Percentiles rank a stretch among this genome's conserved stretches.
Conservation (phyloP, 2,797 vertebrate species). For the Periophthalmus magnuspinnatus region DNA sequence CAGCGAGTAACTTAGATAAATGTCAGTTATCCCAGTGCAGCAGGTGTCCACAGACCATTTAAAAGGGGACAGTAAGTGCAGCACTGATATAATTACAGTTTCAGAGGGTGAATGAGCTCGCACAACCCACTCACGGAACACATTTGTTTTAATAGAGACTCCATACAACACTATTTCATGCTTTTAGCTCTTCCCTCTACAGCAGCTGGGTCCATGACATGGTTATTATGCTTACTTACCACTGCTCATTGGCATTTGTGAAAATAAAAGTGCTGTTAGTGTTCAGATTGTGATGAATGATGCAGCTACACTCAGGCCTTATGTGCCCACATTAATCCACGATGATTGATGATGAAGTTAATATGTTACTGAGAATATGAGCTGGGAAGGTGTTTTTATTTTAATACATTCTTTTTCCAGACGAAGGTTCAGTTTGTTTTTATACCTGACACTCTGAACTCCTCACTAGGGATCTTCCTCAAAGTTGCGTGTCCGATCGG, state of each 20-base stretch:
- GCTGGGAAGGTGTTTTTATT: too few relatives aligned
- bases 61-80: constrained; percentile 40
- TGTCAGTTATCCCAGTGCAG: constrained; percentile 1
- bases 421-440: too few relatives aligned
- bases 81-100: constrained; percentile 48
- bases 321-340: background rate
- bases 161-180: constrained; percentile 35
- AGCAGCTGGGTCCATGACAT: constrained; percentile 49
- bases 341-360: background rate
- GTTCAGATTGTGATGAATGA: constrained; percentile 23
- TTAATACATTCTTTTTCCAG: too few relatives aligned
- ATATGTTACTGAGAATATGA: background rate
- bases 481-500: too few relatives aligned
- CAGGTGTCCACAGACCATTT: constrained; percentile 42
- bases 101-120: constrained; percentile 40
- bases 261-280: constrained; percentile 25
- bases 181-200: constrained; percentile 35
- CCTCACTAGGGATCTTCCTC: too few relatives aligned
- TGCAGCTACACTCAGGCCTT: background rate
- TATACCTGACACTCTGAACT: too few relatives aligned
- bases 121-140: constrained; percentile 32
- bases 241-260: constrained; percentile 22
- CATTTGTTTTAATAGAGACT: constrained; percentile 58
- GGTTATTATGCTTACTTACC: constrained; percentile 29
- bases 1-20: constrained; percentile 13